Evolutionary conservation across 2,888 invertebrate genomes (phyloP).

Genomic region (Ectobius pallidus): DNA sequence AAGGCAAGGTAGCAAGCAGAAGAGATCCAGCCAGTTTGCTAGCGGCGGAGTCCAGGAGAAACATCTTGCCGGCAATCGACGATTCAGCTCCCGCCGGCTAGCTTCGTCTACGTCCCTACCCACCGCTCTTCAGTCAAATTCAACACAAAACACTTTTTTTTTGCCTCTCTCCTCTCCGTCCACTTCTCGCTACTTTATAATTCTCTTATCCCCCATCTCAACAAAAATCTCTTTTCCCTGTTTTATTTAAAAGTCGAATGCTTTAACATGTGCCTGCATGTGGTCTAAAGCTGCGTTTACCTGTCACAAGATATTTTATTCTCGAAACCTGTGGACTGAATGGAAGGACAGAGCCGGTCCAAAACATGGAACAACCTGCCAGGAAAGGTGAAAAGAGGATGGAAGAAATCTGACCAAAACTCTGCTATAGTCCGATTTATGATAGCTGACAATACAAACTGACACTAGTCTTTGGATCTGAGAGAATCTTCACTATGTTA

Average conservation of each 20-base stretch:
- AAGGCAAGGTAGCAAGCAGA: no score
- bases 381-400: conserved; percentile 3
- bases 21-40: neutral
- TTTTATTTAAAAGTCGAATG: conserved; percentile 36
- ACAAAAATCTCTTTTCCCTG: neutral
- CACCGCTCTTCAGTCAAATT: neutral
- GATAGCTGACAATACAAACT: no score
- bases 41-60: neutral
- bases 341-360: neutral
- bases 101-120: neutral
- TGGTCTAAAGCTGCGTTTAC: conserved; percentile 30
- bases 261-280: conserved; percentile 32
- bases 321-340: neutral
- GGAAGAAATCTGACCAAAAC: neutral
- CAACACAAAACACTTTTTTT: conserved; percentile 1
- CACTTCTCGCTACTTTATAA: neutral
- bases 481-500: no score
- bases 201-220: neutral
- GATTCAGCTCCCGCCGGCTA: neutral
- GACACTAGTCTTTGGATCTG: no score
- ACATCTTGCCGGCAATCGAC: neutral
- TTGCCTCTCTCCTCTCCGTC: no score
- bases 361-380: conserved; percentile 12
- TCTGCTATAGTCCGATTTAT: neutral
- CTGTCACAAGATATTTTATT: conserved; percentile 36